Base-by-base conservation (phyloP, 1,140 invertebrate genomes). In the Littorina saxatilis region DNA sequence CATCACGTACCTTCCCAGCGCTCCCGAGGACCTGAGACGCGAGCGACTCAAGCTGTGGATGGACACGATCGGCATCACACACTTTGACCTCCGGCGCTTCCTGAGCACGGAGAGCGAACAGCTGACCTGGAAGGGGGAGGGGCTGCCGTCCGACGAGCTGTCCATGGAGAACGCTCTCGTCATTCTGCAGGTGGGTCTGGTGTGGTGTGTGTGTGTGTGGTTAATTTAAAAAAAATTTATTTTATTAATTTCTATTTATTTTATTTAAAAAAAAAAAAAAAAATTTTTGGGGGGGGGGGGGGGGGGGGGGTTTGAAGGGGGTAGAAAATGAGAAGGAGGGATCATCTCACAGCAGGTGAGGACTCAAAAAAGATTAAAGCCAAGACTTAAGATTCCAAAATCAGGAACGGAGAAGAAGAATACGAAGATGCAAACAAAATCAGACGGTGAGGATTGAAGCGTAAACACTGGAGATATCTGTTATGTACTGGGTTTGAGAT, bases 61-160 rank as follows among this genome's bases (percentile, higher is more conserved):
- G 79, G 88, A 94, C 0, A 86, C 94, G 7, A 82, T 91, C 23
- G 93, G 93, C 35, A 86, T 93, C 0, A 86, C 92, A 39, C 83
- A 88, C 1, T 96, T 97, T 92, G 95, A 95, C 78, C 91, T 97
- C 11, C 93, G 94, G n/a, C 93, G 94, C 70, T 96, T 96, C 87
- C 91, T 97, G 43, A 94, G 94, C 5, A 94, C 94, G 1, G 96
- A 98, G 88, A 94, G 96, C 83, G 96, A 98, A 85, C 94, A 96
- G 82, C 89, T 98, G 15, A 95, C 95, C 78, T 99, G 98, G 98
- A 95, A 96, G 86, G 94, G 94, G 4, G 95, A 97, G 88, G 97
- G 97, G 0, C 92, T 99, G 2, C 95, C 97, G 0, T 94, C 95
- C 4, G 96, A 97, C 93, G 94, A 94, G 66, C 92, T 96, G 13